A percentile compares a stretch with the other conserved stretches of the same genome.
Evolutionary conservation across 2,797 vertebrate genomes (phyloP).

Genomic region (Onychomys leucogaster): DNA sequence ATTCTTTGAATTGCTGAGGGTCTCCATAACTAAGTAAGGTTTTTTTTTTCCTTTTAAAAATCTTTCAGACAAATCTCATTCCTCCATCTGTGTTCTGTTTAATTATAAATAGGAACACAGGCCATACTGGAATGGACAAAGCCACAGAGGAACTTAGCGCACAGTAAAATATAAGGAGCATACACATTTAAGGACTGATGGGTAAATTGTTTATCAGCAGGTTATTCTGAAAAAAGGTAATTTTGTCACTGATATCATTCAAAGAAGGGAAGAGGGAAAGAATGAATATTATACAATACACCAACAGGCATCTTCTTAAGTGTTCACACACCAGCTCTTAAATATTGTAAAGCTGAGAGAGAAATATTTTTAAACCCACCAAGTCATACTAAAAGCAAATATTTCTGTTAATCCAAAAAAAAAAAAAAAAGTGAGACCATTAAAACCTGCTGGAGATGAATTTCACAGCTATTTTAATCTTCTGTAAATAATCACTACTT

Average conservation of each 20-base stretch:
- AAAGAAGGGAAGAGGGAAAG: constrained; percentile 48
- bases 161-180: constrained; percentile 60
- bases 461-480: constrained; percentile 82
- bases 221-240: constrained; percentile 72
- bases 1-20: constrained; percentile 74
- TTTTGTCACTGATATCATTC: constrained; percentile 33
- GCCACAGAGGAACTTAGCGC: constrained; percentile 72
- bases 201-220: constrained; percentile 73
- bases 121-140: constrained; percentile 74
- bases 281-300: background rate
- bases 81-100: constrained; percentile 78
- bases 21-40: constrained; percentile 62
- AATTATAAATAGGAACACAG: constrained; percentile 71
- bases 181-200: constrained; percentile 42
- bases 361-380: constrained; percentile 51
- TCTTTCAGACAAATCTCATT: constrained; percentile 67
- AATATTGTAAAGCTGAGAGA: constrained; percentile 66
- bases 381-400: constrained; percentile 72
- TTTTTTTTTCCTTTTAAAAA: background rate
- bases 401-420: constrained; percentile 70
- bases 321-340: constrained; percentile 47
- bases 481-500: constrained; percentile 83
- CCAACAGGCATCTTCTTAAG: constrained; percentile 57
- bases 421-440: constrained; percentile 65
- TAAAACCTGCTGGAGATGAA: constrained; percentile 70